A percentile compares a stretch with the other conserved stretches of the same genome.
phyloP scores from a whole-genome alignment of 2,888 invertebrate genomes.

The Crioceris asparagi region DNA sequence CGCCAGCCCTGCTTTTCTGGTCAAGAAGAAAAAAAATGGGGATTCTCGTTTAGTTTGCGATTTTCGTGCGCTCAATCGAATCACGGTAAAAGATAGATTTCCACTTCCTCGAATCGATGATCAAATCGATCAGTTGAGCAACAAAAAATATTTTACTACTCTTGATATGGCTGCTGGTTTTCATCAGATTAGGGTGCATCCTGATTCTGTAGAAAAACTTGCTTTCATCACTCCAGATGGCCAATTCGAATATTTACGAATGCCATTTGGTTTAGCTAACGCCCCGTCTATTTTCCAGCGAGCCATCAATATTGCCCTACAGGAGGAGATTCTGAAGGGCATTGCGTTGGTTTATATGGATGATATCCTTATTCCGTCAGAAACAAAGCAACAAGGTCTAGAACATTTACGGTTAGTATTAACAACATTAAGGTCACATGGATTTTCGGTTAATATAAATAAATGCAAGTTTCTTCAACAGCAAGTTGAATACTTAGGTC shows the following conservation, averaged over 20 bases:
- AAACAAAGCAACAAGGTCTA: constrained; percentile 8
- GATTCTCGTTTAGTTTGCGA: no score
- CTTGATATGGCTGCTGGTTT: constrained; percentile 16
- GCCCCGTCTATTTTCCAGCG: constrained; percentile 17
- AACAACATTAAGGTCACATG: constrained; percentile 1
- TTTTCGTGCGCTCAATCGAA: not conserved
- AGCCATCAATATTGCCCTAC: not conserved
- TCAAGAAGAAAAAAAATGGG: no score
- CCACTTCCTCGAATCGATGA: not conserved
- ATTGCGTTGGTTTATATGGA: constrained; percentile 9
- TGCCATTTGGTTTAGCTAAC: constrained; percentile 29
- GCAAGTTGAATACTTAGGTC: constrained; percentile 5
- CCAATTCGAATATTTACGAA: constrained; percentile 22
- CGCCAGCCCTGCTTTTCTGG: no score
- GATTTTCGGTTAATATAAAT: constrained; percentile 7
- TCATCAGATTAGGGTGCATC: constrained; percentile 10
- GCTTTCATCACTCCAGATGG: constrained; percentile 4
- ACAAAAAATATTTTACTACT: not conserved
- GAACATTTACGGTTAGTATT: constrained; percentile 4
- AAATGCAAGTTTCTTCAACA: constrained; percentile 7
- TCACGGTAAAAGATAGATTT: not conserved
- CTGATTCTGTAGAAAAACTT: constrained; percentile 2
- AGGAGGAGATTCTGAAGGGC: not conserved
- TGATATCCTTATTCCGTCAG: constrained; percentile 11
- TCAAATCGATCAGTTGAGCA: not conserved